Evolutionary conservation across 2,888 invertebrate species (phyloP), one percentile per base, ranked within the genome.

Genomic region (Pammene aurita): DNA sequence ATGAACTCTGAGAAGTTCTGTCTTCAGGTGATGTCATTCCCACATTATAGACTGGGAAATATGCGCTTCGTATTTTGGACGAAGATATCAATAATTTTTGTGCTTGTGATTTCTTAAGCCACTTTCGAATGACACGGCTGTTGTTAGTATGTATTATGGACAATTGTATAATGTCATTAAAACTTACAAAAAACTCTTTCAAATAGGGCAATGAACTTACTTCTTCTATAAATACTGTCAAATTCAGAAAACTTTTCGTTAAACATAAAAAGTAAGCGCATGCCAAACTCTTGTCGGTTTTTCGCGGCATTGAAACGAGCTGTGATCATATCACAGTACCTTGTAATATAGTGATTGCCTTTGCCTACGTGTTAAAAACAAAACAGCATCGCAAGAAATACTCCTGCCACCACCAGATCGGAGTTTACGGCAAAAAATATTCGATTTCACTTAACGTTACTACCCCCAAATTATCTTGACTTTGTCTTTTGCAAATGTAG

Each of bases 21-120:
- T 26, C 26, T 26, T 76, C 74, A 91, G 90, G 90, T 91, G 91
- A 86, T 85, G 84, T 74, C 76, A 76, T 88, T 91, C 90, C 84
- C 91, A 88, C 83, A 86, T 83, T 79, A 84, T 81, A 83, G 74
- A 76, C 75, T 34, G 77, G 78, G 75, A 76, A 75, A 74, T 74
- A 74, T 70, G 48, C 38, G 5, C n/a, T n/a, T 38, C 42, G 4
- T 42, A 42, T 42, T 42, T 38, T 26, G 26, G 26, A 26, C 26
- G 4, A 26, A 26, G 4, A 26, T 26, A 26, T 26, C 4, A 4
- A 26, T 26, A 4, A 26, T 26, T 2, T 2, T 26, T 26, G 1
- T 26, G 26, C 1, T 4, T 26, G 26, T 26, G 26, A 4, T 26
- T 2, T 26, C n/a, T n/a, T n/a, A n/a, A n/a, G n/a, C n/a, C n/a